These are phyloP conservation scores for Cremastobaeus sp. DNA, from an alignment of 2,888 invertebrate species.

Conservation along the genomic window DNA sequence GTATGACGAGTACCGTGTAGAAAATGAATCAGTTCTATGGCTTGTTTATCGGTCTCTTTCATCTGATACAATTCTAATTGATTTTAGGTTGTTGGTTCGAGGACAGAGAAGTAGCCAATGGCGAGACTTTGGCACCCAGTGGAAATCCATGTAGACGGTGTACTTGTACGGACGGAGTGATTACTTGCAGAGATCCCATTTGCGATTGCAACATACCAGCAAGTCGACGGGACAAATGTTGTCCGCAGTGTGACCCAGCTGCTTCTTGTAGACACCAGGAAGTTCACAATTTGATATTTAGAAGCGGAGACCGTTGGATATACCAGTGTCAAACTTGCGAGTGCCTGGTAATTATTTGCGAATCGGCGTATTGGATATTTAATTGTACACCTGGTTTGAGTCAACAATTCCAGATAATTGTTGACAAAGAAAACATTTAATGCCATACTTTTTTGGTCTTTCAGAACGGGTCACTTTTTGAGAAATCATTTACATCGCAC, in stretches of 20 bases:
- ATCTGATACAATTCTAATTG: background rate
- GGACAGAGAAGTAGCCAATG: constrained; percentile 82
- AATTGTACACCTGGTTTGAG: no score
- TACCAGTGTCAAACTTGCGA: constrained; percentile 96
- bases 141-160: constrained; percentile 80
- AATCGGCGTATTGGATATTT: no score
- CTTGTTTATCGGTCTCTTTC: no score
- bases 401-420: no score
- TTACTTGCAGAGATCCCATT: constrained; percentile 83
- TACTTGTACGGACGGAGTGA: constrained; percentile 80
- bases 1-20: no score
- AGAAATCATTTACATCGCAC: background rate
- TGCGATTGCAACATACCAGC: constrained; percentile 84
- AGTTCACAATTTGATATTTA: constrained; percentile 85
- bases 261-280: constrained; percentile 89
- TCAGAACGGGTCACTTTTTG: no score
- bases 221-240: constrained; percentile 83
- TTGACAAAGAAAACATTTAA: no score
- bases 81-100: constrained; percentile 86
- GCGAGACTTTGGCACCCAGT: constrained; percentile 79
- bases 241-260: constrained; percentile 88
- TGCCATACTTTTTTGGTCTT: no score
- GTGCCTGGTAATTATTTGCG: constrained; percentile 84
- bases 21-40: no score
- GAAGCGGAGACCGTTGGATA: constrained; percentile 92